Evolutionary conservation across 2,888 invertebrate species (phyloP), one percentile per base, ranked within the genome.

Genomic region (Barypeithes pellucidus): DNA sequence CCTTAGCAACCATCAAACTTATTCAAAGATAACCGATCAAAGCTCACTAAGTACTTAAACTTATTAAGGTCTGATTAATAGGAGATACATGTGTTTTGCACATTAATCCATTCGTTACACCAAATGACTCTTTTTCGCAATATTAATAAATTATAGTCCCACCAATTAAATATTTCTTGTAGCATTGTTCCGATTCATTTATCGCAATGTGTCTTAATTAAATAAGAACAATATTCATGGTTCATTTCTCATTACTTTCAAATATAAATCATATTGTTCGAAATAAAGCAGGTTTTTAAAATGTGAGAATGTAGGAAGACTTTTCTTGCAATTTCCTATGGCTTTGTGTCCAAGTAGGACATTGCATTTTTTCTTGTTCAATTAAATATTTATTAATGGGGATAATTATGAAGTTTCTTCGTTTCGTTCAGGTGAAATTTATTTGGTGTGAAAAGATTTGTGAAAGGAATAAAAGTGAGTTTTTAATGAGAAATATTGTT

Each of bases 231-330:
- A 39, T 39, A 67, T 67, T 70, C 73, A 72, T 76, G 76, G 75
- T 72, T 75, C 77, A 77, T 75, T 79, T 79, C 79, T 77, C 78
- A 78, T 67, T 72, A 77, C 79, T 79, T 79, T 78, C 79, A 67
- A 76, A 77, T 77, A 43, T 70, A 63, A 63, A 72, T 76, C 41
- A 54, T 62, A 75, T 75, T 75, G 75, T 72, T 52, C 24, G 16
- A 63, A 65, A 65, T 67, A 33, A 67, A 62, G 65, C 36, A 43
- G 39, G 33, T 62, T 22, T n/a, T 36, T 57, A 66, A 24, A 29
- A 50, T 71, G 69, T 69, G 62, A 57, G 66, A 70, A 73, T 43
- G 41, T 47, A 41, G 33, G 52, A 54, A 62, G 36, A 20, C 36
- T 66, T 36, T 41, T 57, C 36, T 41, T 60, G 71, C 57, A 65